phyloP scores from a whole-genome alignment of 2,113 vertebrate species.

The Clarias magur region DNA sequence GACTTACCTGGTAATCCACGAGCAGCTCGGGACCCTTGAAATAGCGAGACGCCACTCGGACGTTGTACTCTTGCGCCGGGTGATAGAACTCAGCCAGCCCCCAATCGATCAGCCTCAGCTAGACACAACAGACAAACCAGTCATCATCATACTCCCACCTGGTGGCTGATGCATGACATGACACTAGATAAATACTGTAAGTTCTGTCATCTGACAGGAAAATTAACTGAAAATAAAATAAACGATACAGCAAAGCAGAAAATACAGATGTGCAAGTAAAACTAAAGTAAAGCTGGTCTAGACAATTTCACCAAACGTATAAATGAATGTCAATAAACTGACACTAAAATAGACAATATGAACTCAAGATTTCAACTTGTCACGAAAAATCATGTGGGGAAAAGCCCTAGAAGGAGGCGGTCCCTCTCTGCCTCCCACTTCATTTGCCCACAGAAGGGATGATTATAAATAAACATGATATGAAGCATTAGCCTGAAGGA shows the following conservation, averaged over 20 bases:
- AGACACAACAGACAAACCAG: background rate
- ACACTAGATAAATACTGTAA: background rate
- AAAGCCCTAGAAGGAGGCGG: background rate
- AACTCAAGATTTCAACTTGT: background rate
- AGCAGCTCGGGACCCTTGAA: slow-evolving; percentile 78
- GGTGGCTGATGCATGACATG: background rate
- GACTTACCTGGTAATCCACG: slow-evolving; percentile 91
- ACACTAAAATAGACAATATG: background rate
- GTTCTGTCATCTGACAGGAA: background rate
- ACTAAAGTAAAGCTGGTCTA: background rate
- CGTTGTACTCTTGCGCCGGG: slow-evolving; percentile 99
- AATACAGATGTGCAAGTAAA: background rate
- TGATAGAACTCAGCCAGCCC: slow-evolving; percentile 63
- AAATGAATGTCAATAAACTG: background rate
- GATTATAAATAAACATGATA: background rate
- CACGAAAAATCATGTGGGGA: background rate
- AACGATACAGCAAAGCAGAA: background rate
- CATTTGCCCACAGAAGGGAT: background rate
- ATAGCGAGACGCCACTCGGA: slow-evolving; percentile 95
- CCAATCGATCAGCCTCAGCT: slow-evolving; percentile 23
- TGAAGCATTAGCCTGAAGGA: background rate
- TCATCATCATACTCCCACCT: slow-evolving; percentile 18
- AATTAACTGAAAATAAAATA: background rate
- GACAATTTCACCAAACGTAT: background rate
- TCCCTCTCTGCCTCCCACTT: background rate